These are phyloP conservation scores for Cheilosia vulpina DNA, from an alignment of 2,888 invertebrate genomes.

Conservation along the genomic window DNA sequence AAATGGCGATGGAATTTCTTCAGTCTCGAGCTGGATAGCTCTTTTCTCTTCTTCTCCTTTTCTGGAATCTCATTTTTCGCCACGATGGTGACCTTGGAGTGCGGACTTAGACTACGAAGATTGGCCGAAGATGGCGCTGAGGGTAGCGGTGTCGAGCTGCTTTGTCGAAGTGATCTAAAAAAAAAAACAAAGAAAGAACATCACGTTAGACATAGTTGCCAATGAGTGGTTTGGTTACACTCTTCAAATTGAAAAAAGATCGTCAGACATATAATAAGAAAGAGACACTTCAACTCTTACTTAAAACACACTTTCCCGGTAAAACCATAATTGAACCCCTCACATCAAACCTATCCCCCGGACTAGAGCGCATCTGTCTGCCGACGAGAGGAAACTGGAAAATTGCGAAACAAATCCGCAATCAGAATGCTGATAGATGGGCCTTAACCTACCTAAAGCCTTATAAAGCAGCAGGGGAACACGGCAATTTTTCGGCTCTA, in stretches of 20 bases:
- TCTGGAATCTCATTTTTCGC: constrained; percentile 78
- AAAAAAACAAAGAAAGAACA: constrained; percentile 13
- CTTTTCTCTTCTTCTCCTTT: constrained; percentile 83
- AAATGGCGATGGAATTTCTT: constrained; percentile 96
- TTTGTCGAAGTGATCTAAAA: constrained; percentile 79
- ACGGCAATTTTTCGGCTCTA: too few species aligned
- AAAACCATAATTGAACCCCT: too few species aligned
- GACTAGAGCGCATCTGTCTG: too few species aligned
- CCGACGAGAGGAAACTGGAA: too few species aligned
- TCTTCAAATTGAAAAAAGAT: neutral
- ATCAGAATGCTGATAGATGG: too few species aligned
- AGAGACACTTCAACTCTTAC: too few species aligned
- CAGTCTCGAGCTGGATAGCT: constrained; percentile 86
- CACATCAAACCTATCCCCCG: too few species aligned
- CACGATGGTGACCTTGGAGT: constrained; percentile 77
- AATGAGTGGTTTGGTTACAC: neutral
- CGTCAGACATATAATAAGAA: too few species aligned
- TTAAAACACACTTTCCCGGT: too few species aligned
- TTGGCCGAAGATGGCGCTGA: constrained; percentile 78
- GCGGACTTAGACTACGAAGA: constrained; percentile 79
- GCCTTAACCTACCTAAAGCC: too few species aligned
- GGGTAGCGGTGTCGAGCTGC: constrained; percentile 76
- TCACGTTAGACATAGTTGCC: neutral
- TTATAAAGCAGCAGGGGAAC: too few species aligned
- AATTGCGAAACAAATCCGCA: too few species aligned